Base-by-base conservation (phyloP, 1,140 invertebrate species). In the Laodelphax striatellus region DNA sequence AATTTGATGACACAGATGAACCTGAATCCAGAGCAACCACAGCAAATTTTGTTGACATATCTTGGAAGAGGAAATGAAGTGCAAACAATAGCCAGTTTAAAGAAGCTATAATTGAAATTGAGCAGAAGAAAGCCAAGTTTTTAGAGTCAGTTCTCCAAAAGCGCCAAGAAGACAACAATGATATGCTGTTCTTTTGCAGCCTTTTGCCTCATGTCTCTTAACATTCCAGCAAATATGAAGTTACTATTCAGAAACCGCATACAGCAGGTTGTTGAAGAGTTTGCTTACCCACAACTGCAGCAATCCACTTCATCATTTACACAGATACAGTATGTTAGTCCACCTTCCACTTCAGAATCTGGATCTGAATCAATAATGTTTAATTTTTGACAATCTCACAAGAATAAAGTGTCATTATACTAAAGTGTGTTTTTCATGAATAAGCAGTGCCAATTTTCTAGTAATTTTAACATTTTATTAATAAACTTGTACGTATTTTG, bases 211-310 rank as follows among this genome's bases (percentile, higher is more conserved):
- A 52, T 24, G 52, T 38, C 21, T 34, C 34, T n/a, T 10, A 60
- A 60, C 53, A 60, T 60, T 21, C 52, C 58, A 14, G 24, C 10
- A 8, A 28, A 60, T 28, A 53, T 44, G 31, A 60, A 60, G 24
- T 46, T 60, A n/a, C 10, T 11, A 14, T 60, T 60, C 38, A 52
- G 58, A 22, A 60, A 16, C 58, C 50, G 41, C 16, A 42, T 60
- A 54, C 58, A 54, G 34, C 9, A 60, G 55, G 58, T 60, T 60
- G 58, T 60, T 16, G 58, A 60, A 16, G 50, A 60, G 52, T 60
- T 60, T 55, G 52, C 58, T 55, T 60, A 28, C 34, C 6, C 13
- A 58, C 22, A 46, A 24, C 28, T 43, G 43, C 28, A 58, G 43
- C 16, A 24, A 38, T 22, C 38, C 43, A 34, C 31, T n/a, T 38